phyloP scores from a whole-genome alignment of 2,888 invertebrate genomes.

The Nasonovia ribisnigri region DNA sequence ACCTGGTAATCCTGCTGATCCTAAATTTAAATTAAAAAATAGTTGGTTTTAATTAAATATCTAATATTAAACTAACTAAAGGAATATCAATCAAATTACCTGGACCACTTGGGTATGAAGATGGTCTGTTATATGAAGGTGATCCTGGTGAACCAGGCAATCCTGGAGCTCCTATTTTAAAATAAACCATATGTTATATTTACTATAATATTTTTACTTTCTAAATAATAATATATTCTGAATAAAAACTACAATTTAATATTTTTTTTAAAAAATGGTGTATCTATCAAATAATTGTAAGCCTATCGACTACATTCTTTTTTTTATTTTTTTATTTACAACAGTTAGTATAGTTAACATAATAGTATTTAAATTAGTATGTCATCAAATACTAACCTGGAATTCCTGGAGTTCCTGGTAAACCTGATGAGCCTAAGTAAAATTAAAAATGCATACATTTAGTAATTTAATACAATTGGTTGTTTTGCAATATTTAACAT shows the following conservation, averaged over 20 bases:
- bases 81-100: constrained; percentile 69
- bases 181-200: background rate
- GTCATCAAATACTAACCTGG: constrained; percentile 32
- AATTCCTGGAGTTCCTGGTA: constrained; percentile 57
- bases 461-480: background rate
- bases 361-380: background rate
- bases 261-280: too few species aligned
- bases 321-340: background rate
- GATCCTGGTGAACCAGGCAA: constrained; percentile 69
- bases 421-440: constrained; percentile 60
- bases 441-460: background rate
- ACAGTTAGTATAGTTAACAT: background rate
- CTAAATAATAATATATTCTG: background rate
- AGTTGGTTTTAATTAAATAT: background rate
- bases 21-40: background rate
- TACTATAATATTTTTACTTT: background rate
- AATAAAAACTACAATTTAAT: too few species aligned
- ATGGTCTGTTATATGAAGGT: constrained; percentile 68
- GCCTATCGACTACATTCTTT: background rate
- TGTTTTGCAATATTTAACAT: background rate
- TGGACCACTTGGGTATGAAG: constrained; percentile 69
- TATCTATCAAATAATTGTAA: background rate
- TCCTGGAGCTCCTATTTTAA: constrained; percentile 60
- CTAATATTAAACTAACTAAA: background rate
- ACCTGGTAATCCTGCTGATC: constrained; percentile 26